Evolutionary conservation across 2,113 vertebrate genomes (phyloP).

Genomic region (Rhabdornis inornatus): DNA sequence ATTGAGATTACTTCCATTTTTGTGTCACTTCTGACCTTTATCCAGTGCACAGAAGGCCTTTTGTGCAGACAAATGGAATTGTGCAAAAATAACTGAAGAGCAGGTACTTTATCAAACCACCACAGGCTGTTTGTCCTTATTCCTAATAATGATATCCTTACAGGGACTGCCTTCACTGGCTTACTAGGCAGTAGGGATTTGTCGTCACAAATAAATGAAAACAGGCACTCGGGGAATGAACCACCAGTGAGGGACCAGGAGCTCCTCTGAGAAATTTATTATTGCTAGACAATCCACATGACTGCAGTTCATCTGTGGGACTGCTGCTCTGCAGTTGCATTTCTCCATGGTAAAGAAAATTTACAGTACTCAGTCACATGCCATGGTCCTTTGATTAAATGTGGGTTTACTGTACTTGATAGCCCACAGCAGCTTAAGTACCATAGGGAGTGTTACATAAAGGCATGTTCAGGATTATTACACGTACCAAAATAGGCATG

Average conservation of each 20-base stretch:
- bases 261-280: not conserved
- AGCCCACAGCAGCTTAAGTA: slow-evolving; percentile 55
- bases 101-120: not conserved
- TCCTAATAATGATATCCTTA: not conserved
- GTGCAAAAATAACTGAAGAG: not conserved
- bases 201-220: not conserved
- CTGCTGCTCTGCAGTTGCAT: not conserved
- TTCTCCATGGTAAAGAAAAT: not conserved
- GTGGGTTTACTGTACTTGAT: slow-evolving; percentile 30
- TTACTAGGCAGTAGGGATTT: not conserved
- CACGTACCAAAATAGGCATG: not conserved
- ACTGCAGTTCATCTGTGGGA: not conserved
- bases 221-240: not conserved
- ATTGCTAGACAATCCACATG: not conserved
- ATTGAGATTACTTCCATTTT: not conserved
- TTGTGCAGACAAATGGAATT: not conserved
- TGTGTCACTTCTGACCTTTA: not conserved
- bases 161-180: not conserved
- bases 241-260: not conserved
- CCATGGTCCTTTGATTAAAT: slow-evolving; percentile 21
- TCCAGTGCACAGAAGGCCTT: not conserved
- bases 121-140: not conserved
- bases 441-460: slow-evolving; percentile 22
- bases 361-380: not conserved
- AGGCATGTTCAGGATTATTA: not conserved